A percentile compares a stretch with the other conserved stretches of the same genome.
Conservation (phyloP, 2,888 invertebrate species). For the Oxyteleia sp. region DNA sequence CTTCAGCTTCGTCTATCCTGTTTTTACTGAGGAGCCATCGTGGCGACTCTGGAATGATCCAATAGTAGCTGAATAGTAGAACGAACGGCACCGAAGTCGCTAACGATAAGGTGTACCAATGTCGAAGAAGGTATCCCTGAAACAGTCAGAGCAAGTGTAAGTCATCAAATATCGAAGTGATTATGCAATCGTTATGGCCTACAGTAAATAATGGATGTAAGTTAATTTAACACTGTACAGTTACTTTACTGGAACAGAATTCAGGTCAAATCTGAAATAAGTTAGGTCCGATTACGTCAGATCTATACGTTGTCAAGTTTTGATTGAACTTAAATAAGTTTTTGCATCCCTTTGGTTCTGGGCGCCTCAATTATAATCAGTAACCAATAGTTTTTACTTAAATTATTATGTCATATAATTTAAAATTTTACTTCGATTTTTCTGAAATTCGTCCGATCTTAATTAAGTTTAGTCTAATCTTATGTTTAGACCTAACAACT, state of each 20-base stretch:
- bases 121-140: constrained; percentile 89
- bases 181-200: not conserved
- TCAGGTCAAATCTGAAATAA: no score
- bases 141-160: constrained; percentile 20
- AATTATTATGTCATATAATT: no score
- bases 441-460: no score
- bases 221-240: not conserved
- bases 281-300: no score
- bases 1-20: constrained; percentile 90
- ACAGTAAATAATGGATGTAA: not conserved
- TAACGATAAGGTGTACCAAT: constrained; percentile 90
- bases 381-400: no score
- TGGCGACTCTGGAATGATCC: constrained; percentile 92
- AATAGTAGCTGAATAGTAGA: constrained; percentile 89
- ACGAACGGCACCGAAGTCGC: constrained; percentile 90
- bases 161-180: not conserved
- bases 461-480: no score
- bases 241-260: not conserved
- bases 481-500: no score
- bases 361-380: no score
- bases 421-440: no score
- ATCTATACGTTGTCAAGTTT: not conserved
- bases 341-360: no score
- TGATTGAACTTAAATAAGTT: not conserved
- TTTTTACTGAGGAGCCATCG: constrained; percentile 91